Evolutionary conservation across 2,888 invertebrate genomes (phyloP).

Genomic region (Timandra comae): DNA sequence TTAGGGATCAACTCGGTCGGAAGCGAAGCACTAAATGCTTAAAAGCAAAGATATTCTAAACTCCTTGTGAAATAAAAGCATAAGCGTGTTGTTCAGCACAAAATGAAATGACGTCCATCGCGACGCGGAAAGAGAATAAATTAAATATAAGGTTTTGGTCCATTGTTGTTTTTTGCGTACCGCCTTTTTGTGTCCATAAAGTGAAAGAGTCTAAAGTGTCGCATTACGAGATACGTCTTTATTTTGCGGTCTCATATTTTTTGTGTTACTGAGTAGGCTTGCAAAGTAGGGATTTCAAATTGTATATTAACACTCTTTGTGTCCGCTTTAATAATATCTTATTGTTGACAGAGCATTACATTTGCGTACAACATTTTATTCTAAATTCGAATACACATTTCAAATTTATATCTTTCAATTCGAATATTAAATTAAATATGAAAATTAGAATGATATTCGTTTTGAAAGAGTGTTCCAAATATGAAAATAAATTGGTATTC

Average conservation of each 20-base stretch:
- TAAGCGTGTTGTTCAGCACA: conserved; percentile 56
- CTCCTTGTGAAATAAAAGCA: conserved; percentile 43
- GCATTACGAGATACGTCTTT: conserved; percentile 6
- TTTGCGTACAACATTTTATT: too few species aligned
- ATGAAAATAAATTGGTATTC: too few species aligned
- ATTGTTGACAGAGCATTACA: too few species aligned
- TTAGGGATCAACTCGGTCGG: conserved; percentile 35
- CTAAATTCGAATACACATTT: too few species aligned
- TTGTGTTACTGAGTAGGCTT: not conserved
- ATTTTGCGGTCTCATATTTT: conserved; percentile 1
- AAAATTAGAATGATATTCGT: too few species aligned
- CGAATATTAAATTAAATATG: too few species aligned
- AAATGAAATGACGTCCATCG: conserved; percentile 58
- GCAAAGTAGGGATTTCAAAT: too few species aligned
- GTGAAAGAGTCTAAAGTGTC: conserved; percentile 23
- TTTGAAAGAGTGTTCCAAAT: too few species aligned
- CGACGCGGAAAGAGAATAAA: conserved; percentile 53
- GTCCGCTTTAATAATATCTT: too few species aligned
- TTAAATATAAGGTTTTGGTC: conserved; percentile 56
- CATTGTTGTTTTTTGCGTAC: conserved; percentile 48
- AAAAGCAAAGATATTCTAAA: not conserved
- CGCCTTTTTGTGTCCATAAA: conserved; percentile 40
- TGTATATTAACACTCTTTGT: too few species aligned
- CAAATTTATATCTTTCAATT: too few species aligned
- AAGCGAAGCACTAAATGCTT: not conserved